Evolutionary conservation across 1,140 invertebrate genomes (phyloP), one percentile per base, ranked within the genome.

Genomic region (Leguminivora glycinivorella): DNA sequence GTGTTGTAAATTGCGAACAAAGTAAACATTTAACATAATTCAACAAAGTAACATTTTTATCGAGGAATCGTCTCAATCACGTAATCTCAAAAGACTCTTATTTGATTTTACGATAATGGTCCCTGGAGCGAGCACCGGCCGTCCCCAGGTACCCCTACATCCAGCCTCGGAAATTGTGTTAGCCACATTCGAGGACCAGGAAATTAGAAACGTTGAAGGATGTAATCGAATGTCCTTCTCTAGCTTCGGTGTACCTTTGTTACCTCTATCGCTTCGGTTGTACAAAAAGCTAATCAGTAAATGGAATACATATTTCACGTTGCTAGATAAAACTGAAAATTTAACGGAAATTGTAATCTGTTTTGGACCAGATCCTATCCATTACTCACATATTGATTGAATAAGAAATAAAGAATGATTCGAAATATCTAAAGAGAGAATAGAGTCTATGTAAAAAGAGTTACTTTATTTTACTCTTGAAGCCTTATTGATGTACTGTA

Each of bases 131-230:
- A 77, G 72, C 70, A 75, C 19, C 56, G 68, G 47, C 69, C 56
- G 72, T 80, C 79, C 79, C 80, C 78, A 82, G 82, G 83, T 85
- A 82, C 77, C 72, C 74, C 70, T 73, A 76, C 74, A 77, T 76
- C 70, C 69, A 81, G 76, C 75, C 81, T 84, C 84, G 89, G 89
- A 91, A 90, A 91, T 91, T 90, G 85, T 79, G 85, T 87, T 88
- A 90, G 88, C 85, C 83, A 85, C 84, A 85, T 85, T 83, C 81
- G 79, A 82, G 79, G 80, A 86, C 80, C 89, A 89, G 89, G 89
- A 91, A 91, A 91, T 91, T 91, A 91, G 88, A 89, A 91, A 89
- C 81, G 85, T 85, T 89, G 79, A 82, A 83, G 81, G 83, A 80
- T 87, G 82, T 89, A 86, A 90, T 89, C 87, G 87, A 89, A 90